phyloP scores from a whole-genome alignment of 2,113 vertebrate genomes.

The Lota lota region DNA sequence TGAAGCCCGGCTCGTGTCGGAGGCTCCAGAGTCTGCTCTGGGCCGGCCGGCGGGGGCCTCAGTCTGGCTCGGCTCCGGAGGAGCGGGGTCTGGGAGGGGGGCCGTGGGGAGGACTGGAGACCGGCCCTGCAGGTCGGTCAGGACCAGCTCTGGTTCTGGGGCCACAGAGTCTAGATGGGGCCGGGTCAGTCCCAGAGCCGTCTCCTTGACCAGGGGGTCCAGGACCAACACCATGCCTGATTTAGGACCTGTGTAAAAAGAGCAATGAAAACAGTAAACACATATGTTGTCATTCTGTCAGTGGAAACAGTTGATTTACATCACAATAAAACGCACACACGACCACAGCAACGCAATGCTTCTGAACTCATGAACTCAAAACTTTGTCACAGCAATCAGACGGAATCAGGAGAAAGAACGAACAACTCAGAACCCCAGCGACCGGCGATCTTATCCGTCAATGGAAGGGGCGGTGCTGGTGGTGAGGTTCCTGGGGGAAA shows the following conservation, averaged over 20 bases:
- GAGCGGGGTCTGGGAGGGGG: slow-evolving; percentile 44
- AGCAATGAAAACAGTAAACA: slow-evolving; percentile 16
- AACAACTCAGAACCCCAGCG: too few relatives aligned
- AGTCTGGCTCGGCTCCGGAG: slow-evolving; percentile 45
- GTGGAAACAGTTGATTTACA: too few relatives aligned
- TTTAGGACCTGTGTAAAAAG: slow-evolving; percentile 51
- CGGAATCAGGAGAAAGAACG: too few relatives aligned
- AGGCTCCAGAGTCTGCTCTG: slow-evolving; percentile 63
- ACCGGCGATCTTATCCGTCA: background rate
- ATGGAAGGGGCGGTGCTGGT: slow-evolving; percentile 10
- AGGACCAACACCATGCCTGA: slow-evolving; percentile 72
- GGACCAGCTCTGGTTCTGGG: slow-evolving; percentile 52
- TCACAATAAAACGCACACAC: too few relatives aligned
- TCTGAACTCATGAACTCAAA: too few relatives aligned
- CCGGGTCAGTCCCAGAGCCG: slow-evolving; percentile 49
- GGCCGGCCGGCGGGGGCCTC: slow-evolving; percentile 40
- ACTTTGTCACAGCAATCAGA: too few relatives aligned
- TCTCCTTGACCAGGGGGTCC: slow-evolving; percentile 69
- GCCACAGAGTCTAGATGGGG: slow-evolving; percentile 53
- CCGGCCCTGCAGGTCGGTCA: slow-evolving; percentile 51
- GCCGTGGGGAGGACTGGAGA: slow-evolving; percentile 38
- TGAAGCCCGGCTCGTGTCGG: slow-evolving; percentile 59
- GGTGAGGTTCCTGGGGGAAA: slow-evolving; percentile 31
- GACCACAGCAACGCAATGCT: too few relatives aligned
- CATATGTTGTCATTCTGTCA: background rate